A percentile compares a stretch with the other conserved stretches of the same genome.
Evolutionary conservation across 2,797 vertebrate species (phyloP).

Genomic region (Tragelaphus eurycerus): DNA sequence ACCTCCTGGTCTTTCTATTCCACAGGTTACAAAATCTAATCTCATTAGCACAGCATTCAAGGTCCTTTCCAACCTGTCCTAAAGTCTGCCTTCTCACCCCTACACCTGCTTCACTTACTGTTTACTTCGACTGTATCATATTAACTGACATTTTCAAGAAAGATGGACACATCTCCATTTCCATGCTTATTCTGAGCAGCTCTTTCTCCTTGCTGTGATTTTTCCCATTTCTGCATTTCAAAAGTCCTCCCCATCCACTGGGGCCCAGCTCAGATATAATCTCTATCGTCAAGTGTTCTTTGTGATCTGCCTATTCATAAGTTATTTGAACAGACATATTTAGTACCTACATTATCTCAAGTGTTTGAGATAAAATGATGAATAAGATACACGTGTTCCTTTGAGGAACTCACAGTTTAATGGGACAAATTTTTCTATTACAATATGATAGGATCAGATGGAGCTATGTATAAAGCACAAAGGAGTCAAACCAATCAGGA

Average conservation of each 20-base stretch:
- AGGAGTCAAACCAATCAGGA: not conserved
- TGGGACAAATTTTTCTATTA: not conserved
- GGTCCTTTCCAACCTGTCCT: not conserved
- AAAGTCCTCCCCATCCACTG: not conserved
- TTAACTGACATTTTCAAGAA: not conserved
- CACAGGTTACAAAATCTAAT: not conserved
- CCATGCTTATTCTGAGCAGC: not conserved
- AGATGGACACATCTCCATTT: not conserved
- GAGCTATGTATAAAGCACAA: not conserved
- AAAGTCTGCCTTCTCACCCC: not conserved
- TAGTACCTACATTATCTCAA: slow-evolving; percentile 7
- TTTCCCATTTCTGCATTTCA: slow-evolving; percentile 24
- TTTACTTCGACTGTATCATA: not conserved
- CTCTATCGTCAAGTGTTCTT: not conserved
- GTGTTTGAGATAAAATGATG: not conserved
- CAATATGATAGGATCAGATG: not conserved
- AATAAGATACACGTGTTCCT: not conserved
- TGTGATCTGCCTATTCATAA: not conserved
- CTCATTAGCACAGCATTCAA: not conserved
- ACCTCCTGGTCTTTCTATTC: not conserved
- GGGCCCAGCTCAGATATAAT: not conserved
- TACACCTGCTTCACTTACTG: not conserved
- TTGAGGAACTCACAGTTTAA: not conserved
- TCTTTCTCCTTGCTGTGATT: not conserved
- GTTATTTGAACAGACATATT: not conserved